Evolutionary conservation across 2,797 vertebrate genomes (phyloP), one percentile per base, ranked within the genome.

Genomic region (Sardinella longiceps): DNA sequence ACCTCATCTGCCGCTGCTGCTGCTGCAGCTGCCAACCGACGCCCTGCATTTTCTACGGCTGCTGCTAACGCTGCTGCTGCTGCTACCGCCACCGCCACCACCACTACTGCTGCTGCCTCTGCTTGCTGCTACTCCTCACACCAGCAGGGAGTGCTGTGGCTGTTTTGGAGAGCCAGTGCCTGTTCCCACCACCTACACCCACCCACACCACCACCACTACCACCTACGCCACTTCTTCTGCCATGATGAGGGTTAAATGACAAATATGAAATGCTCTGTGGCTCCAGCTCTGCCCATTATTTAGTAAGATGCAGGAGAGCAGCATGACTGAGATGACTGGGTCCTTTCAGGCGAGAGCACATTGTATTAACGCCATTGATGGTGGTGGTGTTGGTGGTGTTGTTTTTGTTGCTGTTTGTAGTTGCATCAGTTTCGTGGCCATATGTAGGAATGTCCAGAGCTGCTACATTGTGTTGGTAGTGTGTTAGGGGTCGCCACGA

Each of bases 111-210:
- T 25, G 1, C 56, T 63, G n/a, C 25, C 12, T 66, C 2, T 33
- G 30, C 14, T 70, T 70, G 63, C 30, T 28, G 63, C 30, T 70
- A 37, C n/a, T 15, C 63, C 63, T 33, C 30, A 37, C 63, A 37
- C 85, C 89, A 88, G 85, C 86, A 90, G 90, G 88, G 89, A 88
- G 89, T 82, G 88, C 89, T 90, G 80, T 86, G 82, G 86, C 63
- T 84, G 85, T 89, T 83, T 83, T 83, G 23, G 43, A 81, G 30
- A 85, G 46, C 63, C 63, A 20, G 30, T 15, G 28, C 30, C 63
- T 33, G 30, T 11, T 1, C 60, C 20, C 60, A 63, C 60, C 60
- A 30, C 23, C 23, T 10, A 63, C 60, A 1, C 10, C 60, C 60
- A 63, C 63, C 63, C 56, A 0, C n/a, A 33, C 14, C 28, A 15